Evolutionary conservation across 64 coral and sea anemone genomes (phyloP).

Genomic region (Montipora efflorescens): DNA sequence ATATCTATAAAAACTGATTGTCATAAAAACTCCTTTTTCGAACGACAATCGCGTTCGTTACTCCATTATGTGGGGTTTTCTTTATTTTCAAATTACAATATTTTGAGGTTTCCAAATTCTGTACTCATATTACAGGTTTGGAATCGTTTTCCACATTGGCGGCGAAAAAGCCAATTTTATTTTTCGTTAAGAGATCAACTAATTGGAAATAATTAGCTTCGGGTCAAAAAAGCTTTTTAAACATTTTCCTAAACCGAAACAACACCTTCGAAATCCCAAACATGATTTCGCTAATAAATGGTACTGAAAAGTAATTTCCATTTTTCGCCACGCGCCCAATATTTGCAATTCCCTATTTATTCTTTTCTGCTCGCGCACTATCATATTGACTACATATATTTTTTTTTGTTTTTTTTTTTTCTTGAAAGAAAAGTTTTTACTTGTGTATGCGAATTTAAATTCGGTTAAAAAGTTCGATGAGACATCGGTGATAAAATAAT

Average conservation of each 20-base stretch:
- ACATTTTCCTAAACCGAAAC: background rate
- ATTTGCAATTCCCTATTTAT: background rate
- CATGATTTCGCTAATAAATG: background rate
- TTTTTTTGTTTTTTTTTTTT: background rate
- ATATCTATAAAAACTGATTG: too few relatives aligned
- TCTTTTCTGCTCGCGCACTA: too few relatives aligned
- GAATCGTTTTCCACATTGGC: background rate
- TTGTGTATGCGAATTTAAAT: too few relatives aligned
- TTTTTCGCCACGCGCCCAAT: background rate
- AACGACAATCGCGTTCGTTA: background rate
- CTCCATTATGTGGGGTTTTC: background rate
- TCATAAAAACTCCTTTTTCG: too few relatives aligned
- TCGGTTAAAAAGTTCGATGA: too few relatives aligned
- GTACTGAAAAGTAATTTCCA: too few relatives aligned
- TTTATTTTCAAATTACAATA: background rate
- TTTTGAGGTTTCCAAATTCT: background rate
- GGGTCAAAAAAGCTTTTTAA: background rate
- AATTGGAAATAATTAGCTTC: background rate
- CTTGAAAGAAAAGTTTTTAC: too few relatives aligned
- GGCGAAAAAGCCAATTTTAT: background rate
- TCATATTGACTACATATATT: too few relatives aligned
- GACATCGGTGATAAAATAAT: too few relatives aligned
- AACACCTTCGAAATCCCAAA: background rate
- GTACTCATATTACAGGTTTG: background rate
- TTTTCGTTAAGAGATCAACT: background rate